Conservation (phyloP, 2,113 vertebrate genomes). For the Notechis scutatus region DNA sequence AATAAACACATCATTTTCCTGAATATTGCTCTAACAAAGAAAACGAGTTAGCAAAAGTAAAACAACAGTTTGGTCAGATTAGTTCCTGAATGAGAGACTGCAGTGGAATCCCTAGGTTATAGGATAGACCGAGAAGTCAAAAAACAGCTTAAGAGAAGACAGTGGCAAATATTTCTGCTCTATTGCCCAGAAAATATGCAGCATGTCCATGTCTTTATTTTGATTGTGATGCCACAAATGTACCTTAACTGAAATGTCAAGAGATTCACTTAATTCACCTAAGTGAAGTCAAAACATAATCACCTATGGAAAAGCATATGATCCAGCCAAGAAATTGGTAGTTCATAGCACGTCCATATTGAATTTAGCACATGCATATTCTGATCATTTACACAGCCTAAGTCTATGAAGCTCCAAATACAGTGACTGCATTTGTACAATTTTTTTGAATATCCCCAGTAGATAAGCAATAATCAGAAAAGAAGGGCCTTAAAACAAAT, state of each 20-base stretch:
- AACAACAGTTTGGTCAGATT: not conserved
- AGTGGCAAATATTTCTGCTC: not conserved
- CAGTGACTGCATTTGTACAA: not conserved
- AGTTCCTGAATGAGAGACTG: not conserved
- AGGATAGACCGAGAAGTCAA: not conserved
- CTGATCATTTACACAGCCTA: not conserved
- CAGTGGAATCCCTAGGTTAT: not conserved
- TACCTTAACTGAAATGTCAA: not conserved
- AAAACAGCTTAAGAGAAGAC: not conserved
- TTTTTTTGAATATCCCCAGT: not conserved
- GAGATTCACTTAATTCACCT: not conserved
- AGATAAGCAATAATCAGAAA: not conserved
- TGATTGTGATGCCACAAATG: not conserved
- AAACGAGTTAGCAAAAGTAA: not conserved
- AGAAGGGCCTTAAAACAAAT: not conserved
- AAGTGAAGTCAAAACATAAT: not conserved
- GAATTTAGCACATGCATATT: not conserved
- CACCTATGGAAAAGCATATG: not conserved
- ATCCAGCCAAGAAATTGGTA: not conserved
- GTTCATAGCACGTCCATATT: not conserved
- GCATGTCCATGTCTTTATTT: not conserved
- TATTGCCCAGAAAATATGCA: not conserved
- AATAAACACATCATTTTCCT: not conserved
- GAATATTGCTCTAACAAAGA: not conserved
- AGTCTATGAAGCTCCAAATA: not conserved